phyloP scores from a whole-genome alignment of 2,888 invertebrate species.

The Digitonthophagus gazella region DNA sequence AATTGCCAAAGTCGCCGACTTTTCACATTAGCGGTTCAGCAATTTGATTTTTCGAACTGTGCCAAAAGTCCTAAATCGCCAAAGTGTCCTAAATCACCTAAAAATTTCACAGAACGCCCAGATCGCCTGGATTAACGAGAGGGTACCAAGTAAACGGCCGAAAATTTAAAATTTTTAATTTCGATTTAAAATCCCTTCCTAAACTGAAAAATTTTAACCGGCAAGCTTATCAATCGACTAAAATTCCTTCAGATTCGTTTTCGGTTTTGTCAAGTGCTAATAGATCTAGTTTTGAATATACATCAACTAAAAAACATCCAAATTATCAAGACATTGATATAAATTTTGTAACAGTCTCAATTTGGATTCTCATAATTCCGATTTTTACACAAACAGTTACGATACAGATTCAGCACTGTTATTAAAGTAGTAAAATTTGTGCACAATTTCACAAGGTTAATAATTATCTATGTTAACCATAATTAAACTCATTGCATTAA shows the following conservation, averaged over 20 bases:
- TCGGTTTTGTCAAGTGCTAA: constrained; percentile 42
- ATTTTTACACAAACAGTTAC: constrained; percentile 28
- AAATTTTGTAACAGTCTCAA: constrained; percentile 49
- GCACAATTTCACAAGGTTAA: too few relatives aligned
- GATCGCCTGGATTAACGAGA: constrained; percentile 20
- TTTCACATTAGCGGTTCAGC: constrained; percentile 41
- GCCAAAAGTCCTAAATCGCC: constrained; percentile 42
- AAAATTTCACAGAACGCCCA: constrained; percentile 28
- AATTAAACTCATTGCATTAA: too few relatives aligned
- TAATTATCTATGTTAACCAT: too few relatives aligned
- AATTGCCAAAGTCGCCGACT: constrained; percentile 41
- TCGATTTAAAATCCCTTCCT: constrained; percentile 45
- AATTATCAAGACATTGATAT: constrained; percentile 48
- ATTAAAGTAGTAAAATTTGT: too few relatives aligned
- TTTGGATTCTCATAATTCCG: constrained; percentile 41
- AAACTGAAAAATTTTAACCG: constrained; percentile 40
- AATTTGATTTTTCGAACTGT: constrained; percentile 35
- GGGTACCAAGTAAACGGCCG: neutral
- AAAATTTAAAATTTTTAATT: constrained; percentile 37
- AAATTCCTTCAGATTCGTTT: constrained; percentile 43
- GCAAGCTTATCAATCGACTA: constrained; percentile 45
- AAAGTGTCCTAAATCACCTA: constrained; percentile 37
- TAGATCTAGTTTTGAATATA: constrained; percentile 47
- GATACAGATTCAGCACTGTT: constrained; percentile 26
- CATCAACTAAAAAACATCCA: constrained; percentile 47